phyloP scores from a whole-genome alignment of 2,888 invertebrate genomes.

The Pantelozetes paolii region DNA sequence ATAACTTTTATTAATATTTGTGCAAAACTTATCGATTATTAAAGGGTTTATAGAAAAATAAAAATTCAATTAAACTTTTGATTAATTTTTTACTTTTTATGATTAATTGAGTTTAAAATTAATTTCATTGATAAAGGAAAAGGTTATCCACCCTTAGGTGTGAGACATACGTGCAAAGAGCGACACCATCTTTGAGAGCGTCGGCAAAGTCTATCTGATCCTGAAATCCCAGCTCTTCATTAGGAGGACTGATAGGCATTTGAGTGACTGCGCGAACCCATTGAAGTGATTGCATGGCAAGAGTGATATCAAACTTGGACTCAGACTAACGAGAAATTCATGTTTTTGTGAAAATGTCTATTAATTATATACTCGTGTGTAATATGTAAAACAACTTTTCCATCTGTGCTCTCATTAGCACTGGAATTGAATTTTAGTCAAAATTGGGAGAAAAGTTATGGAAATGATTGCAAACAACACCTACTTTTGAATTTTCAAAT shows the following conservation, averaged over 20 bases:
- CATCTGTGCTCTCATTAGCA: slow-evolving; percentile 12
- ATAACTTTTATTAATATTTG: not conserved
- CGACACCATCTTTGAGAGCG: slow-evolving; percentile 55
- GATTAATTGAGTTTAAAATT: not conserved
- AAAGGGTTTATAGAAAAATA: not conserved
- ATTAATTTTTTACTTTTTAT: not conserved
- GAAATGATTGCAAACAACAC: slow-evolving; percentile 7
- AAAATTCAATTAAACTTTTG: not conserved
- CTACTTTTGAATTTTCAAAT: slow-evolving; percentile 1
- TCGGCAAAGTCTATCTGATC: slow-evolving; percentile 55
- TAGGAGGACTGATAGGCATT: slow-evolving; percentile 50
- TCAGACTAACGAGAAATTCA: slow-evolving; percentile 52
- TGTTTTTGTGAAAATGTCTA: slow-evolving; percentile 31
- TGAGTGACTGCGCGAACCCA: slow-evolving; percentile 56
- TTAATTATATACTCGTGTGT: slow-evolving; percentile 26
- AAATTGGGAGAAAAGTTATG: not conserved
- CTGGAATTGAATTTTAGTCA: not conserved
- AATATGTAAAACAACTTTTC: slow-evolving; percentile 11
- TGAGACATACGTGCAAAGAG: slow-evolving; percentile 55
- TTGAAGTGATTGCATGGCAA: slow-evolving; percentile 54
- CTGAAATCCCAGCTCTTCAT: slow-evolving; percentile 50
- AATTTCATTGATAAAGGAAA: not conserved
- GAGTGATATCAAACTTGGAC: slow-evolving; percentile 56
- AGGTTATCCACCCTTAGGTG: slow-evolving; percentile 21
- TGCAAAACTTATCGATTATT: not conserved